These are phyloP conservation scores for Rana temporaria DNA, from an alignment of 2,113 vertebrate genomes.

Conservation along the genomic window DNA sequence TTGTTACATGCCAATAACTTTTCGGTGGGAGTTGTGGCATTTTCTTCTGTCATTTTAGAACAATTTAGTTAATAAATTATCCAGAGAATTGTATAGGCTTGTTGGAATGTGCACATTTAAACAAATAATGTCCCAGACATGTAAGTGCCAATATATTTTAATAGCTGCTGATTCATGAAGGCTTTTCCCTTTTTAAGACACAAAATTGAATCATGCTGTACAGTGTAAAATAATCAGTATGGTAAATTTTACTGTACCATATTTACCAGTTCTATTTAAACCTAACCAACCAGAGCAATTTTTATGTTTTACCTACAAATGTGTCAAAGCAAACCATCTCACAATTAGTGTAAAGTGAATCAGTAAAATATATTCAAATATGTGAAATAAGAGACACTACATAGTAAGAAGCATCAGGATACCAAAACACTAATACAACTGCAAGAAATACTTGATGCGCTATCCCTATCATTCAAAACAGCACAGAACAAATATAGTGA, in stretches of 20 bases:
- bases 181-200: neutral
- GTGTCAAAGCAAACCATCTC: too few species aligned
- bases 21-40: neutral
- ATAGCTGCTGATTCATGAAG: constrained; percentile 12
- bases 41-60: constrained; percentile 28
- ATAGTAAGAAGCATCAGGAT: too few species aligned
- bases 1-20: neutral
- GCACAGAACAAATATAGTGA: too few species aligned
- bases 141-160: constrained; percentile 17
- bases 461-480: too few species aligned
- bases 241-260: constrained; percentile 15
- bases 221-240: constrained; percentile 8
- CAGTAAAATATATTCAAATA: too few species aligned
- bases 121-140: constrained; percentile 33
- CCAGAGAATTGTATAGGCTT: constrained; percentile 1
- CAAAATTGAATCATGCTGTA: neutral
- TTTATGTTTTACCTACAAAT: too few species aligned
- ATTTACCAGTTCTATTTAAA: neutral
- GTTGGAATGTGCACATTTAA: constrained; percentile 11
- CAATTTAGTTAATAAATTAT: constrained; percentile 10
- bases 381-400: too few species aligned
- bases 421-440: too few species aligned
- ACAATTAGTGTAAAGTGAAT: too few species aligned
- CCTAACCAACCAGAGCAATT: neutral
- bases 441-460: too few species aligned